Base-by-base conservation (phyloP, 2,888 invertebrate genomes). In the Gasteruption jaculator region DNA sequence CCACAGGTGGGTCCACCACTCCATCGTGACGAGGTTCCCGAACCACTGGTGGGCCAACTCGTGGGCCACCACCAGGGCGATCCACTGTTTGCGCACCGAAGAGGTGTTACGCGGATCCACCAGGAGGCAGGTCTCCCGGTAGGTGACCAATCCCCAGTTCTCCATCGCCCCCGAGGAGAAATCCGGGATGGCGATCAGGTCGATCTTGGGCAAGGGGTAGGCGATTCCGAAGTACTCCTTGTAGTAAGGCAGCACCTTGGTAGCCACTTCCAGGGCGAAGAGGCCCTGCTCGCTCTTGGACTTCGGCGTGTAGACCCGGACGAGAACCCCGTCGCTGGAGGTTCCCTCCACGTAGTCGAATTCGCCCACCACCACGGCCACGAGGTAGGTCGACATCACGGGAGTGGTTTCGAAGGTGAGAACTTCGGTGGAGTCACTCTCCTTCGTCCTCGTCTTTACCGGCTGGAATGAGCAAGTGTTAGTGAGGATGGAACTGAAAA, bases 1-100 rank as follows among this genome's bases (percentile, higher is more conserved):
- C 95, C 95, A 96, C 21, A 91, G 74, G 73, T 95, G 90, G 2
- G 92, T 93, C 94, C 94, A 95, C 93, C 93, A 94, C 71, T 93
- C 91, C 94, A 96, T 95, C 16, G 96, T 96, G 2, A 95, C 95
- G 31, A 96, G 78, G 70, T 96, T 95, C 5, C 96, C 97, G 73
- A 97, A 97, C 96, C 97, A 97, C 70, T 95, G 93, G 71, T 96
- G 96, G 3, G 94, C 93, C 35, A 97, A 74, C 71, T 97, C 96
- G 71, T 97, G 96, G 0, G 86, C 86, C 15, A 90, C 86, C 0
- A 92, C 89, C 14, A 93, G 71, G 0, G 94, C 93, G 57, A 94
- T 88, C 73, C 83, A 85, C 64, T 92, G 91, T 55, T 87, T 84
- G 36, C 85, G 79, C 41, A 82, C 82, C 3, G 91, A 81, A 2